Base-by-base conservation (phyloP, 2,113 vertebrate genomes). In the Agelaius tricolor region DNA sequence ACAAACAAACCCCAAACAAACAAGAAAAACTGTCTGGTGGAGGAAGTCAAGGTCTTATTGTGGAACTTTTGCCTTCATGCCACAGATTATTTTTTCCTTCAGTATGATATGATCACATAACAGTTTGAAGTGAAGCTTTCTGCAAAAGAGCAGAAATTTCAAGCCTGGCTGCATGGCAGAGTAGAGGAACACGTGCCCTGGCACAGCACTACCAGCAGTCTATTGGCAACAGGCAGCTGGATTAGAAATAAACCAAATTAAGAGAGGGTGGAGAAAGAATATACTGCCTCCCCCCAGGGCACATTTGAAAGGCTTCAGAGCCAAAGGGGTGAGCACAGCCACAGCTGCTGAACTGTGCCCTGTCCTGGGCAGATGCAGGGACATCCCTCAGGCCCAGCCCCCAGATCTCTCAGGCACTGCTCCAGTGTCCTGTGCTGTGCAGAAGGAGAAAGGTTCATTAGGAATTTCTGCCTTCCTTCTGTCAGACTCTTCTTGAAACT, bases 21-120 rank as follows among this genome's bases (percentile, higher is more conserved):
- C 13, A 21, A 20, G 10, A 20, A 57, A 58, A 31, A 2, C 49
- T 71, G 3, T 9, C 6, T 1, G 0, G 6, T 15, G 30, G 1
- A 30, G 13, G 8, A 61, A 21, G 37, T 37, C 15, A 55, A 35
- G 21, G 33, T 47, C 11, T 74, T 41, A 17, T 1, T 15, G 19
- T n/a, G 18, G 27, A 87, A 43, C 43, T 49, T 63, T 16, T 57
- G 43, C 16, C 28, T 55, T 65, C 24, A 3, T 52, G 30, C 33
- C 30, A 33, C 1, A 1, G 63, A 52, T 51, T 21, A 8, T 18
- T 6, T 35, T 75, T 74, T 33, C 35, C 51, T 68, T 57, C 68
- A 35, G 20, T 18, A 13, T 27, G 33, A 22, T 18, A 54, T 19
- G 35, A 59, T 43, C 33, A 17, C 11, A 62, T 0, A 1, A 14